Evolutionary conservation across 2,797 vertebrate species (phyloP).

Genomic region (Anolis apletophallus): DNA sequence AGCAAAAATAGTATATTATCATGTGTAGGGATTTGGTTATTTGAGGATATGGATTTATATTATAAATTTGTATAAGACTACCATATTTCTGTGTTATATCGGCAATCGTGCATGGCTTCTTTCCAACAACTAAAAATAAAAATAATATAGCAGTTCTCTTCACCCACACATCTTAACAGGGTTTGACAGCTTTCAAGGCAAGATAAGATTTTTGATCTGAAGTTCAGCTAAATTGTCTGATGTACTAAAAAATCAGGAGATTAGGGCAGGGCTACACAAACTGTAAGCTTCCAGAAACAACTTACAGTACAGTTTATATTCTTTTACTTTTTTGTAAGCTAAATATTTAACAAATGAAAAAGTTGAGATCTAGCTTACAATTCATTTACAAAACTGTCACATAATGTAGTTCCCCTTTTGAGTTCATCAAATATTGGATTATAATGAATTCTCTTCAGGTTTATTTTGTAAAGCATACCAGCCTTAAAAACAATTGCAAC

Average conservation of each 20-base stretch:
- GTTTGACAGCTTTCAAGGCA: conserved; percentile 10
- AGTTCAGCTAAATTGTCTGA: conserved; percentile 16
- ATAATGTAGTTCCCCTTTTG: not conserved
- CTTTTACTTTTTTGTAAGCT: not conserved
- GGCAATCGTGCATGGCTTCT: not conserved
- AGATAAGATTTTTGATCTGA: conserved; percentile 2
- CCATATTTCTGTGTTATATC: not conserved
- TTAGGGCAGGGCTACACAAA: not conserved
- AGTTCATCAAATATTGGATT: not conserved
- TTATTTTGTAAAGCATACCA: not conserved
- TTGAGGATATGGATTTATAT: not conserved
- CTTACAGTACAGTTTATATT: not conserved
- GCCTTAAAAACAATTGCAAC: too few relatives aligned
- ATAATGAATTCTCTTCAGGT: conserved; percentile 15
- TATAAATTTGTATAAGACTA: not conserved
- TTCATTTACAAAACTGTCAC: not conserved
- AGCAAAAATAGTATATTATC: not conserved
- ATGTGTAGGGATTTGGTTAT: not conserved
- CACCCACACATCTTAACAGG: not conserved
- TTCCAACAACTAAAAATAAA: conserved; percentile 5
- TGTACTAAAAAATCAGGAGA: conserved; percentile 38
- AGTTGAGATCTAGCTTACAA: not conserved
- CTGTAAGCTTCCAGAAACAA: not conserved
- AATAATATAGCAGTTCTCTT: not conserved
- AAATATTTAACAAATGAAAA: not conserved